Conservation (phyloP, 2,888 invertebrate genomes). For the Andrena trimmerana region DNA sequence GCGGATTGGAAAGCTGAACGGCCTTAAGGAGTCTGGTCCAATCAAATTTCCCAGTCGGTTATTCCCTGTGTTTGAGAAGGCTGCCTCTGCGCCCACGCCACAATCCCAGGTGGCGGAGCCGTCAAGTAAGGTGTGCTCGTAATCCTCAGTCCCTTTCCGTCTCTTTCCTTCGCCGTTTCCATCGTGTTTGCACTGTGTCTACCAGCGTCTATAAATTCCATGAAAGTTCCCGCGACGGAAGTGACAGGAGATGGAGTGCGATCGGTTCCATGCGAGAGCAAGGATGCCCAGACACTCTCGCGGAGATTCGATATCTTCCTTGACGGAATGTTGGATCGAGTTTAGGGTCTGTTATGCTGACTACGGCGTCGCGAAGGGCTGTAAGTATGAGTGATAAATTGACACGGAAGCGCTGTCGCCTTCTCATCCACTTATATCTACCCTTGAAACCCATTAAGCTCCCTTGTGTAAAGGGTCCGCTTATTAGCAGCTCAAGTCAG, state of each 20-base stretch:
- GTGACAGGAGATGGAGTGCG: not conserved
- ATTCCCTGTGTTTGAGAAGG: conserved; percentile 48
- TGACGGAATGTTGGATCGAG: not conserved
- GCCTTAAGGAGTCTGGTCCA: conserved; percentile 60
- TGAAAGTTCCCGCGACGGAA: conserved; percentile 18
- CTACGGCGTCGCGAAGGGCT: conserved; percentile 1
- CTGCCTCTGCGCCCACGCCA: conserved; percentile 29
- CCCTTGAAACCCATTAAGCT: not conserved
- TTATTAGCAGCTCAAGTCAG: not conserved
- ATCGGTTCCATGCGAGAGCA: not conserved
- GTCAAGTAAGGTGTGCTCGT: conserved; percentile 30
- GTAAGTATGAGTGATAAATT: conserved; percentile 28
- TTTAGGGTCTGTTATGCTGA: conserved; percentile 30
- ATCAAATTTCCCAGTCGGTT: conserved; percentile 56
- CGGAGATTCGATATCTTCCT: conserved; percentile 19
- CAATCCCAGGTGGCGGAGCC: conserved; percentile 38
- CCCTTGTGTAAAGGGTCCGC: not conserved
- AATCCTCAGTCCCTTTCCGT: conserved; percentile 17
- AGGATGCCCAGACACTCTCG: not conserved
- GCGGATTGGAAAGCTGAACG: conserved; percentile 51
- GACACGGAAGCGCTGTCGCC: not conserved
- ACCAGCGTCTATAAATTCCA: conserved; percentile 26
- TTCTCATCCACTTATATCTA: no score
- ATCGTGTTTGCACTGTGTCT: conserved; percentile 18
- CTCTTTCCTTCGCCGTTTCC: not conserved